These are phyloP conservation scores for Palythoa heliodiscus DNA, from an alignment of 92 coral and sea anemone genomes.

Conservation along the genomic window DNA sequence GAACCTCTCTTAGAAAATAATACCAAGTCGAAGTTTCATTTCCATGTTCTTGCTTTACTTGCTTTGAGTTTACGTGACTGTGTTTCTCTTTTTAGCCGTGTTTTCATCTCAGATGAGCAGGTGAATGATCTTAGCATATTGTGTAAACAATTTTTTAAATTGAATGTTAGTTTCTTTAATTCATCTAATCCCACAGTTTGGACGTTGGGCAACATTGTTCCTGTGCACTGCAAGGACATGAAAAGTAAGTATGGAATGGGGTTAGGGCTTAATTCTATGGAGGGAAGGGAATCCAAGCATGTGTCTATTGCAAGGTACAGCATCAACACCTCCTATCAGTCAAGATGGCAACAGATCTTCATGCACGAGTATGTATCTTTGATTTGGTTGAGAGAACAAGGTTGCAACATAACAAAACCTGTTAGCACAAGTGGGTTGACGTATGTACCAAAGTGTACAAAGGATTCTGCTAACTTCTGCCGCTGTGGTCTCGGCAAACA, in stretches of 20 bases:
- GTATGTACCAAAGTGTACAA: constrained; percentile 34
- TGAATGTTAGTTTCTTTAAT: constrained; percentile 5
- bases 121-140: constrained; percentile 20
- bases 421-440: constrained; percentile 38
- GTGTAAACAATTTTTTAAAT: constrained; percentile 24
- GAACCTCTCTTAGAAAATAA: background rate
- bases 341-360: constrained; percentile 44
- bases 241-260: constrained; percentile 43
- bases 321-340: constrained; percentile 7
- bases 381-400: constrained; percentile 46
- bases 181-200: constrained; percentile 32
- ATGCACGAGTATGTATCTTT: no score
- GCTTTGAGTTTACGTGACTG: constrained; percentile 31
- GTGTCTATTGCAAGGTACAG: constrained; percentile 41
- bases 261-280: constrained; percentile 45
- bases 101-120: constrained; percentile 34
- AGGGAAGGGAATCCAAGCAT: constrained; percentile 43
- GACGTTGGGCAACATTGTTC: constrained; percentile 40
- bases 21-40: constrained; percentile 36
- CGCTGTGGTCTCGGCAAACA: constrained; percentile 34
- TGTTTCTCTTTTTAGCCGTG: constrained; percentile 44
- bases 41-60: constrained; percentile 45
- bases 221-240: constrained; percentile 35
- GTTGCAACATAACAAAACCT: constrained; percentile 35
- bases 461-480: constrained; percentile 22